Evolutionary conservation across 2,888 invertebrate species (phyloP).

Genomic region (Ophioninae sp.): DNA sequence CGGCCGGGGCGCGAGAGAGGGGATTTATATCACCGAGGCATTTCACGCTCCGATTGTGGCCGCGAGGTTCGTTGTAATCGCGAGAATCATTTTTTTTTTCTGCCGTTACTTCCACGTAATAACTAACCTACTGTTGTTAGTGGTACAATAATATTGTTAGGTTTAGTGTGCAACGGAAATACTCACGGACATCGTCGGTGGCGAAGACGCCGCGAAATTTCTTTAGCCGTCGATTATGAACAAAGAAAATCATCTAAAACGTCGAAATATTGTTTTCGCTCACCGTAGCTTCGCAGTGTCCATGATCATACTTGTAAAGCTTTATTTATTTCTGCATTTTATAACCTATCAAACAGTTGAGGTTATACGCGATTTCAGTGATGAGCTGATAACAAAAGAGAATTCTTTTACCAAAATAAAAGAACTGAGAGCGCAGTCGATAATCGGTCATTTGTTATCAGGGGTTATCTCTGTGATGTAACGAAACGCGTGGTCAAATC

Average conservation of each 20-base stretch:
- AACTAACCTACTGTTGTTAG: not conserved
- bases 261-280: not conserved
- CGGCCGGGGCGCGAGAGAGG: slow-evolving; percentile 1
- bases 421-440: not conserved
- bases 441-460: slow-evolving; percentile 26
- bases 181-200: slow-evolving; percentile 9
- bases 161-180: not conserved
- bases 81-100: not conserved
- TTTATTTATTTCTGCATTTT: not conserved
- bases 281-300: not conserved
- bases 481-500: not conserved
- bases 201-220: not conserved
- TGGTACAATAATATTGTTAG: not conserved
- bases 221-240: not conserved
- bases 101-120: not conserved
- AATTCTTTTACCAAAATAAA: not conserved
- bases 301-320: not conserved
- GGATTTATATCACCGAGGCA: not conserved
- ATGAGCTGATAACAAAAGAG: not conserved
- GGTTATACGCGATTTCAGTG: not conserved
- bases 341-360: not conserved
- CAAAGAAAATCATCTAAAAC: not conserved
- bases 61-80: slow-evolving; percentile 26
- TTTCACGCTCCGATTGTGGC: slow-evolving; percentile 23
- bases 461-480: not conserved